Percentiles rank a stretch among this genome's conserved stretches.
phyloP scores from a whole-genome alignment of 2,113 vertebrate genomes.

The Alectura lathami region DNA sequence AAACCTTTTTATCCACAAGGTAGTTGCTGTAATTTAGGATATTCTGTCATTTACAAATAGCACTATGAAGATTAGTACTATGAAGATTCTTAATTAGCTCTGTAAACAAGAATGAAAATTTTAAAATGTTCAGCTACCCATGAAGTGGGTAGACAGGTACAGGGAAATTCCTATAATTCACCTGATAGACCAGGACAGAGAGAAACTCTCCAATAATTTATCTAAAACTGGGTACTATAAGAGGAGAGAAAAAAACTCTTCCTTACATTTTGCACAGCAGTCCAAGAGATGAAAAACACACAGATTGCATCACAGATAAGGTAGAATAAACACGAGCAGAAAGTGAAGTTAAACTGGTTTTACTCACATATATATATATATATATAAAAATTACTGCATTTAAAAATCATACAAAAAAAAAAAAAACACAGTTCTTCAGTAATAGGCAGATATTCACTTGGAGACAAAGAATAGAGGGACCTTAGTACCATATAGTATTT shows the following conservation, averaged over 20 bases:
- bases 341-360: not conserved
- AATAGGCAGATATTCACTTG: not conserved
- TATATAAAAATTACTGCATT: not conserved
- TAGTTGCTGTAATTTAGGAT: not conserved
- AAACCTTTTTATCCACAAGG: not conserved
- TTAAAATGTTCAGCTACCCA: not conserved
- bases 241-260: not conserved
- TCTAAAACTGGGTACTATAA: rapidly evolving
- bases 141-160: rapidly evolving
- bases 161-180: not conserved
- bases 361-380: not conserved
- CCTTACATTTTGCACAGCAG: not conserved
- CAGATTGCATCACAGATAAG: not conserved
- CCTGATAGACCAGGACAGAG: not conserved
- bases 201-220: not conserved
- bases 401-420: not conserved
- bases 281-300: not conserved
- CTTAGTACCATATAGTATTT: not conserved
- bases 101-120: constrained; percentile 40
- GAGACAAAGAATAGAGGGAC: not conserved
- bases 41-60: not conserved
- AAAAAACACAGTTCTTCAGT: not conserved
- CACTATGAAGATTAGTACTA: not conserved
- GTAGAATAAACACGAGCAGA: not conserved
- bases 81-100: constrained; percentile 17